Evolutionary conservation across 2,113 vertebrate species (phyloP).

Genomic region (Pseudorasbora parva): DNA sequence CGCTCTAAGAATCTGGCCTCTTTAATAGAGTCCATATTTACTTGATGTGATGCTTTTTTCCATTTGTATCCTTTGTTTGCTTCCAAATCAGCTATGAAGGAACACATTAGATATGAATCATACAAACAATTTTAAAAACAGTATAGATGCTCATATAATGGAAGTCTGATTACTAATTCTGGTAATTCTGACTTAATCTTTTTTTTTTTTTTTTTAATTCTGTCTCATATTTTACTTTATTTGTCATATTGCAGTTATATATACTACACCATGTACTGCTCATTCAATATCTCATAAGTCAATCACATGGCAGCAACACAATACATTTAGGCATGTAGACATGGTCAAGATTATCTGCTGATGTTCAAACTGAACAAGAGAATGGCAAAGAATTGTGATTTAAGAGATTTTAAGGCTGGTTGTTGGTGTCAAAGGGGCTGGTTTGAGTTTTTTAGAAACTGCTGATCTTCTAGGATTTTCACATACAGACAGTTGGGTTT

Average conservation of each 20-base stretch:
- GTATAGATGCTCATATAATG: neutral
- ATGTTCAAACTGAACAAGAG: too few species aligned
- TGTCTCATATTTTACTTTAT: neutral
- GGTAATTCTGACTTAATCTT: neutral
- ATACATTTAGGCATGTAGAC: too few species aligned
- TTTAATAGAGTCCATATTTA: conserved; percentile 25
- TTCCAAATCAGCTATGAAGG: neutral
- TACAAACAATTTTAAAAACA: neutral
- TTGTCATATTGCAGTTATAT: neutral
- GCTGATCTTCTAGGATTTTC: too few species aligned
- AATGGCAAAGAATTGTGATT: too few species aligned
- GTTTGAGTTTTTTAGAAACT: too few species aligned
- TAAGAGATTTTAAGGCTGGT: too few species aligned
- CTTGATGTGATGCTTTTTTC: conserved; percentile 15
- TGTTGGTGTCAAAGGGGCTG: too few species aligned
- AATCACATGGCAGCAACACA: too few species aligned
- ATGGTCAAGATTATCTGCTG: too few species aligned
- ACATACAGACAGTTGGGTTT: too few species aligned
- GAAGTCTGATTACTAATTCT: neutral
- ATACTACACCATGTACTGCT: too few species aligned
- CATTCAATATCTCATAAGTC: too few species aligned
- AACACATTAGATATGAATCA: neutral
- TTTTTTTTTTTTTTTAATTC: neutral
- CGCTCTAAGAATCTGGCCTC: conserved; percentile 9
- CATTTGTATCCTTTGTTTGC: neutral